Conservation (phyloP, 2,113 vertebrate genomes). For the Thermophis baileyi region DNA sequence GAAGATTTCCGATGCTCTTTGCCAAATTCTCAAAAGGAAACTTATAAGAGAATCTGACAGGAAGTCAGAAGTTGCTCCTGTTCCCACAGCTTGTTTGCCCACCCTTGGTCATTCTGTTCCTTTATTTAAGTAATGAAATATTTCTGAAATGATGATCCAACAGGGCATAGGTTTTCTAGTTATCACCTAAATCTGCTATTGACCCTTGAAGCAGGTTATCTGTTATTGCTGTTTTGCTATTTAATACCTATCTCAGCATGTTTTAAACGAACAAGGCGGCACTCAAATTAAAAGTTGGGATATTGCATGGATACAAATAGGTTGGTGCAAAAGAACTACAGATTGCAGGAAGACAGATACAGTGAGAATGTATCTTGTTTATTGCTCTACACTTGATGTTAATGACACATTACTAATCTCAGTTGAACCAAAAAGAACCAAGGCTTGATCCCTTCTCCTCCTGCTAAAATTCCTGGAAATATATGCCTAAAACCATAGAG, state of each 20-base stretch:
- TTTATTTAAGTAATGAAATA: not conserved
- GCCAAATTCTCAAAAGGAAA: not conserved
- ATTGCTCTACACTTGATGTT: not conserved
- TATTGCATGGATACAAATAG: not conserved
- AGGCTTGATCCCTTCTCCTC: not conserved
- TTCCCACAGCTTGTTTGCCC: not conserved
- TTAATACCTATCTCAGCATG: not conserved
- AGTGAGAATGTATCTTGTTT: not conserved
- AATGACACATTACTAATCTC: not conserved
- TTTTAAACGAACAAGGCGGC: not conserved
- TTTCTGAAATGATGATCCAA: not conserved
- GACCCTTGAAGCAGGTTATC: not conserved
- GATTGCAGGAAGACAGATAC: not conserved
- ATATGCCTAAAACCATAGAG: not conserved
- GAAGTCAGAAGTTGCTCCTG: not conserved
- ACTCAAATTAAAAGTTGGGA: not conserved
- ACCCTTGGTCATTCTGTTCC: not conserved
- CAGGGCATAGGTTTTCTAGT: not conserved
- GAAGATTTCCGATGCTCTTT: not conserved
- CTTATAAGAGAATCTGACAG: not conserved
- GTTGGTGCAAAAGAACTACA: not conserved
- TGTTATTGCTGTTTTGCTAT: not conserved
- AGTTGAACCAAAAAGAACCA: not conserved
- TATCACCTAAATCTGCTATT: not conserved
- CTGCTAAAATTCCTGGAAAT: not conserved